Evolutionary conservation across 2,888 invertebrate species (phyloP).

Genomic region (Cheilosia impressa): DNA sequence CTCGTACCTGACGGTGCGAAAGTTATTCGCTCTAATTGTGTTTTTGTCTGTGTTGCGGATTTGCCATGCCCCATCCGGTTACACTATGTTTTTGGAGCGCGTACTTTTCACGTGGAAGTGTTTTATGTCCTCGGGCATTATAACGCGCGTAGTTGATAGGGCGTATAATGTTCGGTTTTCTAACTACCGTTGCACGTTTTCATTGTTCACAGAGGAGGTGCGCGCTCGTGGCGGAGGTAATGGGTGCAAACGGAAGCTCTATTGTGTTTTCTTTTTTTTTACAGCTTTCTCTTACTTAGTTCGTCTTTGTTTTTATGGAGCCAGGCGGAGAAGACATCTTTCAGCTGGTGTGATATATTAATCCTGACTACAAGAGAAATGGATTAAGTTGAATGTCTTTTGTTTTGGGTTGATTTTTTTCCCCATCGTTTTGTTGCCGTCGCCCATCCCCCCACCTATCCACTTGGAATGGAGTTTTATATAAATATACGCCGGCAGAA

Average conservation of each 20-base stretch:
- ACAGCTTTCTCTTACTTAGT: neutral
- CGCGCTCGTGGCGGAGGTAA: slow-evolving; percentile 5
- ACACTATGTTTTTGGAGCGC: slow-evolving; percentile 17
- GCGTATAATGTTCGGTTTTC: slow-evolving; percentile 52
- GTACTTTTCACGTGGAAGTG: slow-evolving; percentile 34
- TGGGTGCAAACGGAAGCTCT: slow-evolving; percentile 47
- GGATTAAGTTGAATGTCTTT: slow-evolving; percentile 74
- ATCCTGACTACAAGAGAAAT: slow-evolving; percentile 72
- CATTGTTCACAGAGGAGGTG: slow-evolving; percentile 41
- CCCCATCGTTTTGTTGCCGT: slow-evolving; percentile 18
- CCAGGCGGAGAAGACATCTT: slow-evolving; percentile 54
- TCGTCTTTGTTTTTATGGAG: slow-evolving; percentile 43
- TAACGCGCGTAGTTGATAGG: slow-evolving; percentile 56
- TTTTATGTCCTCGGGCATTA: slow-evolving; percentile 40
- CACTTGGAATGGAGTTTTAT: slow-evolving; percentile 13
- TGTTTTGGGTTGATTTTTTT: slow-evolving; percentile 58
- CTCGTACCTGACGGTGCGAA: neutral
- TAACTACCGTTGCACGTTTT: slow-evolving; percentile 55
- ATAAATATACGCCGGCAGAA: neutral
- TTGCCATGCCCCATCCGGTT: slow-evolving; percentile 8
- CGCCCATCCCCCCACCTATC: neutral
- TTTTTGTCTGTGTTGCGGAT: slow-evolving; percentile 17
- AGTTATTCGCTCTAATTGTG: slow-evolving; percentile 37
- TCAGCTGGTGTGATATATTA: slow-evolving; percentile 71
- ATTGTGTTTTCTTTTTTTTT: slow-evolving; percentile 35